Evolutionary conservation across 2,113 vertebrate genomes (phyloP).

Genomic region (Mesitornis unicolor): DNA sequence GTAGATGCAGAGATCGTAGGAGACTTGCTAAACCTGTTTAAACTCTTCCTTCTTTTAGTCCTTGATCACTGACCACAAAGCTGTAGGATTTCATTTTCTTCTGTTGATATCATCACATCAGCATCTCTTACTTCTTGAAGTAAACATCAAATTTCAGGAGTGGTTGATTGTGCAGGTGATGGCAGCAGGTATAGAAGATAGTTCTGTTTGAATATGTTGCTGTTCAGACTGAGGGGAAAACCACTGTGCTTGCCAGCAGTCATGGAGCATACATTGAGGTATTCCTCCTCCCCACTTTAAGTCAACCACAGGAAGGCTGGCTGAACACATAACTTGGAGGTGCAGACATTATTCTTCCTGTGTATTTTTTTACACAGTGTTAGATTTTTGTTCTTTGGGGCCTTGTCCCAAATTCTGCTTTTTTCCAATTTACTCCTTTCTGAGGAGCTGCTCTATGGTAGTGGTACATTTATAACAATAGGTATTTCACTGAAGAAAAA

Average conservation of each 20-base stretch:
- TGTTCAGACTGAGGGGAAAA: not conserved
- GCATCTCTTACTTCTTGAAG: not conserved
- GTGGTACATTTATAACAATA: not conserved
- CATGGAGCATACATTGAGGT: accelerated
- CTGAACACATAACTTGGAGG: not conserved
- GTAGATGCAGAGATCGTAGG: not conserved
- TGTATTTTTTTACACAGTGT: not conserved
- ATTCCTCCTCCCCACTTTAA: not conserved
- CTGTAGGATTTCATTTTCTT: not conserved
- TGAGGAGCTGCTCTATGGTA: not conserved
- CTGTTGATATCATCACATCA: not conserved
- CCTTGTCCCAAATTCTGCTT: not conserved
- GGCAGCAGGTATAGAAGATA: not conserved
- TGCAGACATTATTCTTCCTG: not conserved
- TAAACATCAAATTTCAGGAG: not conserved
- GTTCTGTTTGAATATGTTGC: not conserved
- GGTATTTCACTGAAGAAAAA: not conserved
- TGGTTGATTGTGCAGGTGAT: not conserved
- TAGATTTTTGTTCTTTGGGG: not conserved
- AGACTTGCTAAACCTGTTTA: not conserved
- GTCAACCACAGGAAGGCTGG: not conserved
- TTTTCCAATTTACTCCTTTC: not conserved
- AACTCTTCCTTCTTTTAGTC: not conserved
- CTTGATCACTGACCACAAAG: not conserved
- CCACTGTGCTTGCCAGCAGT: not conserved